Conservation (phyloP, 2,797 vertebrate species). For the Numenius phaeopus region DNA sequence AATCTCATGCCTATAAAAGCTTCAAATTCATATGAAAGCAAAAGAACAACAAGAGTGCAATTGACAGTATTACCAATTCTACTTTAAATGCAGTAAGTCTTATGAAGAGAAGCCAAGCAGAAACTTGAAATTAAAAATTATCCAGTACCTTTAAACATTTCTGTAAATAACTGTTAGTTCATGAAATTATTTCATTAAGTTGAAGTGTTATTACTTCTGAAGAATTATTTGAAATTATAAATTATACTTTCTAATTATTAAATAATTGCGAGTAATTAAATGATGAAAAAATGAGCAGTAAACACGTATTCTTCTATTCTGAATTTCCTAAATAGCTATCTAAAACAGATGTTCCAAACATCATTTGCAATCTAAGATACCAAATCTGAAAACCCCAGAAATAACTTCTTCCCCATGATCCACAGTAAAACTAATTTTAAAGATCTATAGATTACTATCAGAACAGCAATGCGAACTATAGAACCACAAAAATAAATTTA, state of each 20-base stretch:
- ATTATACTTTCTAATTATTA: neutral
- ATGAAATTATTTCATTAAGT: neutral
- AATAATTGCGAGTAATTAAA: neutral
- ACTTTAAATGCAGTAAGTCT: neutral
- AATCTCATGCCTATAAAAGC: neutral
- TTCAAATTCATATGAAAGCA: neutral
- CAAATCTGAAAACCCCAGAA: neutral
- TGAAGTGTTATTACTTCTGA: neutral
- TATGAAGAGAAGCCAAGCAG: neutral
- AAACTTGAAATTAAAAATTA: neutral
- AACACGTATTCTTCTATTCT: neutral
- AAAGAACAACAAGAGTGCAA: neutral
- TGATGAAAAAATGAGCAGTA: neutral
- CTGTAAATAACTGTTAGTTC: neutral
- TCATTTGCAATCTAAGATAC: neutral
- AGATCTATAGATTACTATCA: neutral
- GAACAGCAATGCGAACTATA: neutral
- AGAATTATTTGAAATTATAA: neutral
- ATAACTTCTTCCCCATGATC: neutral
- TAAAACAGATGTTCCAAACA: neutral
- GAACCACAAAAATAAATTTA: neutral
- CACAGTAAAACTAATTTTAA: neutral
- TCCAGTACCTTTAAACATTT: neutral
- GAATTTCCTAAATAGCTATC: neutral
- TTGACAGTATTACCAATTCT: neutral